Conservation (phyloP, 2,113 vertebrate species). For the Brachypodius melanocephalos region DNA sequence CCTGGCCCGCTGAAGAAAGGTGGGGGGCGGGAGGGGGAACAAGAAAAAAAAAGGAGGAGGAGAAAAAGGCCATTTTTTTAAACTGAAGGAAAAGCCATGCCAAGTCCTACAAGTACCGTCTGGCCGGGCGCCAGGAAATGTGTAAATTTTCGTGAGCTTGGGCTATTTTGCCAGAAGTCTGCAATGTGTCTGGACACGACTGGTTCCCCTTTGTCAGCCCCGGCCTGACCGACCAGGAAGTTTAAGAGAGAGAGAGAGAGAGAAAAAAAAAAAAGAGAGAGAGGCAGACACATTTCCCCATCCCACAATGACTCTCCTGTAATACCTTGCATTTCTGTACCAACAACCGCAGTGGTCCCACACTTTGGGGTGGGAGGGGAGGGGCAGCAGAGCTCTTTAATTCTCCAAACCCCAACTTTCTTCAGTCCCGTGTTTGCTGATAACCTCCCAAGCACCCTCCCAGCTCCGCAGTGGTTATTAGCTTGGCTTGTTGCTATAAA, state of each 20-base stretch:
- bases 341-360: not conserved
- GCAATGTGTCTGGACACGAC: constrained; percentile 81
- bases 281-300: not conserved
- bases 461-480: constrained; percentile 46
- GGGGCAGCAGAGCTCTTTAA: not conserved
- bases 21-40: not conserved
- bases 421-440: not conserved
- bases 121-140: constrained; percentile 81
- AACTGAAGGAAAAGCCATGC: constrained; percentile 87
- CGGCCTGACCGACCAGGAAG: constrained; percentile 73
- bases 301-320: constrained; percentile 46
- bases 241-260: constrained; percentile 18
- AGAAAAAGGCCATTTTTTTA: constrained; percentile 74
- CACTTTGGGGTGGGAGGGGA: not conserved
- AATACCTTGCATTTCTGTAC: constrained; percentile 37
- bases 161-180: constrained; percentile 82
- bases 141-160: constrained; percentile 80
- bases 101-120: constrained; percentile 83
- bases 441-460: constrained; percentile 31
- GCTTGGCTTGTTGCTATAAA: constrained; percentile 52
- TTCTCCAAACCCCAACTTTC: constrained; percentile 6
- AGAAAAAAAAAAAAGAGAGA: not conserved
- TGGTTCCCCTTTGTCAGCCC: constrained; percentile 73
- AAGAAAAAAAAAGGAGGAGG: not conserved
- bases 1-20: constrained; percentile 42